Evolutionary conservation across 2,797 vertebrate species (phyloP), one percentile per base, ranked within the genome.

Genomic region (Myotis pilosus): DNA sequence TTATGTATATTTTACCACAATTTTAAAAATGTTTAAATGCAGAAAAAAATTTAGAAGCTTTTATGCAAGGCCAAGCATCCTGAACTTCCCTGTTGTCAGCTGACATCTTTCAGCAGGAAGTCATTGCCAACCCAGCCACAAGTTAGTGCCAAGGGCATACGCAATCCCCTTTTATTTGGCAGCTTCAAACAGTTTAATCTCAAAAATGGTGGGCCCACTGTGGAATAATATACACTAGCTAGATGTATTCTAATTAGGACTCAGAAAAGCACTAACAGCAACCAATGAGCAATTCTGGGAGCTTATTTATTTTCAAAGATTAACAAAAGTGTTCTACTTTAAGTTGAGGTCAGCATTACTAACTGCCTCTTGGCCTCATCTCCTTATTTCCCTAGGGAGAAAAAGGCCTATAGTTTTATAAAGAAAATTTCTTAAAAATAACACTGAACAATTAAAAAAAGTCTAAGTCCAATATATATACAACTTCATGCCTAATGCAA

Each of bases 341-440:
- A 95, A 57, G 10, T 41, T 84, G 38, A 92, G 49, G 41, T 95
- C 64, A 94, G 36, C 20, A 92, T 87, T 92, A 91, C 49, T 84
- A 94, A 25, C 38, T 55, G 57, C 44, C 41, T 64, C 88, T 91
- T 79, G 44, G 30, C 13, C 20, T 47, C 20, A 92, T 88, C n/a
- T 82, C 11, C 62, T 95, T 82, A 80, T 72, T 83, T 86, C 19
- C 22, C 20, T 49, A 72, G 64, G 88, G 88, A 78, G 89, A 83
- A 20, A 81, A 93, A 87, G 19, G 28, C 4, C 36, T 68, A 79
- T 8, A 81, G 19, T 74, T 83, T 96, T 81, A 60, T 78, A 36
- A 71, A 49, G 44, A 94, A 84, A 95, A 76, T 44, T 66, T 91
- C 20, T 79, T 81, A 76, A 94, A 89, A 95, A 93, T 22, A 62